phyloP scores from a whole-genome alignment of 2,797 vertebrate genomes.

The Muscicapa striata region DNA sequence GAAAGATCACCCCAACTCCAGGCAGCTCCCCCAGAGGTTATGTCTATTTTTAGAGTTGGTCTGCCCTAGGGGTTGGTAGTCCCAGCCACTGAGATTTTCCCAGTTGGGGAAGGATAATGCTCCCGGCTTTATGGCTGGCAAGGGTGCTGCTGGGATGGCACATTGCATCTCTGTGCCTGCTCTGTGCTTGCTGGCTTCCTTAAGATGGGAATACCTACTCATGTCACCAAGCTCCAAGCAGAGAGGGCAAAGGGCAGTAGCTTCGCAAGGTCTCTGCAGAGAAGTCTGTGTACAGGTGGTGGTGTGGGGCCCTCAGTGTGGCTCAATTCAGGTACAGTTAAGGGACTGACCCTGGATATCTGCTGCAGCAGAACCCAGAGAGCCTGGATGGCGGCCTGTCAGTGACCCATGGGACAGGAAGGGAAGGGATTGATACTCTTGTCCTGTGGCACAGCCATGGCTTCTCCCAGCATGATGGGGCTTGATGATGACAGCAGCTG shows the following conservation, averaged over 20 bases:
- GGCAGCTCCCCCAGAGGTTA: neutral
- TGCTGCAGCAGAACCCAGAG: fast-evolving
- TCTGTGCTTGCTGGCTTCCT: neutral
- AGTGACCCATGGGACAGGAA: neutral
- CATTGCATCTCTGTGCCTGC: neutral
- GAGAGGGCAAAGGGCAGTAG: fast-evolving
- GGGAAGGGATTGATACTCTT: neutral
- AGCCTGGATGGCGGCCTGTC: neutral
- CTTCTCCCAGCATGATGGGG: neutral
- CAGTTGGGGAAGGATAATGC: neutral
- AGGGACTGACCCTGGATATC: neutral
- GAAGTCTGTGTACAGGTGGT: fast-evolving
- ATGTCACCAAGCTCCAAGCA: neutral
- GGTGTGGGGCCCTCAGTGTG: neutral
- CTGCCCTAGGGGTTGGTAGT: neutral
- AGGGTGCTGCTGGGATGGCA: neutral
- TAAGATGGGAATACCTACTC: neutral
- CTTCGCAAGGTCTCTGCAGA: neutral
- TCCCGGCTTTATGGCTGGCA: neutral
- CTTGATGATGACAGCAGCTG: neutral
- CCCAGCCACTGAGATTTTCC: neutral
- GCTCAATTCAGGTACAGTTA: neutral
- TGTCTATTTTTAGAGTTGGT: neutral
- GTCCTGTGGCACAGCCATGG: neutral
- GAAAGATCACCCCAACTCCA: neutral